Evolutionary conservation across 2,888 invertebrate species (phyloP), one percentile per base, ranked within the genome.

Genomic region (Amaurobius ferox): DNA sequence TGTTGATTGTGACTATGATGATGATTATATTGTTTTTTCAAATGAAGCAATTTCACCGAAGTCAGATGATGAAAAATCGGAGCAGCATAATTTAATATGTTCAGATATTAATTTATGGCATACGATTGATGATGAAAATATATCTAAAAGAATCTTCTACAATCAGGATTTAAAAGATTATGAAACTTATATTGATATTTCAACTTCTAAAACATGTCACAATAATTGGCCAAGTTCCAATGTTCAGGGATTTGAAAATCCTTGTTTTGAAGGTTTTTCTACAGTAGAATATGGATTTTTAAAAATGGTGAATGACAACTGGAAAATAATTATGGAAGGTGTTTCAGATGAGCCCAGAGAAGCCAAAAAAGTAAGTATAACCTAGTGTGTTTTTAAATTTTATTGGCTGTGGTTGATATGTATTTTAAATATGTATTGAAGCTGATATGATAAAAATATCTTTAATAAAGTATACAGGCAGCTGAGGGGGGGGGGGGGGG

Each of bases 341-440:
- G 9, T 66, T 16, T 7, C 30, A 32, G 1, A 19, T 16, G n/a
- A 66, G 13, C 32, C 66, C 3, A 2, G n/a, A 13, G 19, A 32
- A 32, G 6, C 30, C n/a, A 66, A 66, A n/a, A 66, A n/a, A 23
- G 66, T 66, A 29, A 30, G 32, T 62, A 35, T 35, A 35, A 35
- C 5, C 35, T 9, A 35, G 35, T 5, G 35, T 35, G 9, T 9
- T 35, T 7, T 7, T 35, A 35, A 35, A 35, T 35, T 35, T 7
- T 5, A 7, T 35, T 35, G 35, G 35, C 35, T 35, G 9, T 35
- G 35, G 35, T 35, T 35, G 9, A 9, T 35, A 35, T 9, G 9
- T 35, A 35, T 35, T 35, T 35, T n/a, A n/a, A n/a, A n/a, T n/a
- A n/a, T n/a, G n/a, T n/a, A n/a, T n/a, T n/a, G n/a, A n/a, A n/a